A percentile compares a stretch with the other conserved stretches of the same genome.
phyloP scores from a whole-genome alignment of 2,113 vertebrate species.

The Seriola dumerili region DNA sequence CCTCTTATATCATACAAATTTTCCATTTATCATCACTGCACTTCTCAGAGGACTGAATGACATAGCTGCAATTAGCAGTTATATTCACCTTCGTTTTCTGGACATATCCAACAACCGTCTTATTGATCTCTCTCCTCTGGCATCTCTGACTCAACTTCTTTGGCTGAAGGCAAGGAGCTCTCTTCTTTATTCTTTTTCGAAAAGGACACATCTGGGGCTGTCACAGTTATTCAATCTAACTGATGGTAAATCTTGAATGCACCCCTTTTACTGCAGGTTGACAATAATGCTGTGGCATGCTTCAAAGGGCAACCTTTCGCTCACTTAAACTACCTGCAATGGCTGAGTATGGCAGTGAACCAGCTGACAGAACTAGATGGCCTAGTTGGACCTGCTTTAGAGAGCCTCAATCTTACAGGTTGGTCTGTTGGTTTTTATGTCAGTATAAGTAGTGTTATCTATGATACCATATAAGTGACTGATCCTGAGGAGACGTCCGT shows the following conservation, averaged over 20 bases:
- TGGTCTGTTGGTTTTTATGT: conserved; percentile 31
- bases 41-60: conserved; percentile 87
- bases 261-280: conserved; percentile 66
- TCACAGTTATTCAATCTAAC: not conserved
- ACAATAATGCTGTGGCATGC: conserved; percentile 84
- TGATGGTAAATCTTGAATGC: not conserved
- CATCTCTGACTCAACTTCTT: conserved; percentile 88
- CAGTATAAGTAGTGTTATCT: not conserved
- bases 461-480: not conserved
- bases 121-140: conserved; percentile 88
- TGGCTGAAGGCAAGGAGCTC: conserved; percentile 88
- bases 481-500: not conserved
- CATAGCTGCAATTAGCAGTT: conserved; percentile 85
- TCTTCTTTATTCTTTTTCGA: not conserved
- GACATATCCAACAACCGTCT: conserved; percentile 92
- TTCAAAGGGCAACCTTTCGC: conserved; percentile 82
- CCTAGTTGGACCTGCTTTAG: conserved; percentile 86
- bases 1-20: not conserved
- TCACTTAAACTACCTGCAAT: conserved; percentile 90
- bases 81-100: conserved; percentile 91
- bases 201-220: not conserved
- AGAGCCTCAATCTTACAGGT: conserved; percentile 91
- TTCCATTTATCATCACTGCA: not conserved
- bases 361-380: conserved; percentile 84
- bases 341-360: conserved; percentile 90